Evolutionary conservation across 1,140 invertebrate genomes (phyloP).

Genomic region (Bombus sibiricus): DNA sequence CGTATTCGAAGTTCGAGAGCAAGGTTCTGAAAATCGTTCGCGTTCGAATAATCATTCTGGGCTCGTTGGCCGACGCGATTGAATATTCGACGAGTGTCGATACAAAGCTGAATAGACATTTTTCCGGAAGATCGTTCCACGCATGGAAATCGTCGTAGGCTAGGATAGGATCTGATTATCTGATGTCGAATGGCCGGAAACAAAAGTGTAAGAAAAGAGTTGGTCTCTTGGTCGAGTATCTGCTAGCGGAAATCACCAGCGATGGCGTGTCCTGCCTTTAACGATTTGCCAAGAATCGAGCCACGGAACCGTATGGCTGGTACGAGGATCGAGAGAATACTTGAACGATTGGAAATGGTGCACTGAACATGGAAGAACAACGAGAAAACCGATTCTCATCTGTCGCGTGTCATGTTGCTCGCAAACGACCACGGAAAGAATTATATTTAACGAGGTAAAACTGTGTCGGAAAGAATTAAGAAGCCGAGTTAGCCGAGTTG

Average conservation of each 20-base stretch:
- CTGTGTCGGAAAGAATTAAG: constrained; percentile 9
- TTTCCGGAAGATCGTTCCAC: not conserved
- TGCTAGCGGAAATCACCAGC: too few species aligned
- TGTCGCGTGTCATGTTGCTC: constrained; percentile 13
- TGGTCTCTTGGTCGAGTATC: too few species aligned
- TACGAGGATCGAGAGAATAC: too few species aligned
- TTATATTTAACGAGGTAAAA: not conserved
- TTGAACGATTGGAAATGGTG: not conserved
- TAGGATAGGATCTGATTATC: not conserved
- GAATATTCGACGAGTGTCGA: not conserved
- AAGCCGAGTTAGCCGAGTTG: not conserved
- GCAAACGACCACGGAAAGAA: not conserved
- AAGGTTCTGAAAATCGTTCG: too few species aligned
- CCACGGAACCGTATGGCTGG: too few species aligned
- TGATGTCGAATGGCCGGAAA: too few species aligned
- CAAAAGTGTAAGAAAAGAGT: not conserved
- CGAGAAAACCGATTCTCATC: not conserved
- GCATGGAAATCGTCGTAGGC: not conserved
- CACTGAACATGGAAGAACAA: not conserved
- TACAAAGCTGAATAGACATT: not conserved
- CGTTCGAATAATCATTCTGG: too few species aligned
- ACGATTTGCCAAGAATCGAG: too few species aligned
- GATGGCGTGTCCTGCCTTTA: too few species aligned
- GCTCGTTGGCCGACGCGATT: too few species aligned
- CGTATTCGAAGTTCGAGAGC: not conserved